These are phyloP conservation scores for Anguilla obscura DNA, from an alignment of 2,797 vertebrate genomes.

Conservation along the genomic window DNA sequence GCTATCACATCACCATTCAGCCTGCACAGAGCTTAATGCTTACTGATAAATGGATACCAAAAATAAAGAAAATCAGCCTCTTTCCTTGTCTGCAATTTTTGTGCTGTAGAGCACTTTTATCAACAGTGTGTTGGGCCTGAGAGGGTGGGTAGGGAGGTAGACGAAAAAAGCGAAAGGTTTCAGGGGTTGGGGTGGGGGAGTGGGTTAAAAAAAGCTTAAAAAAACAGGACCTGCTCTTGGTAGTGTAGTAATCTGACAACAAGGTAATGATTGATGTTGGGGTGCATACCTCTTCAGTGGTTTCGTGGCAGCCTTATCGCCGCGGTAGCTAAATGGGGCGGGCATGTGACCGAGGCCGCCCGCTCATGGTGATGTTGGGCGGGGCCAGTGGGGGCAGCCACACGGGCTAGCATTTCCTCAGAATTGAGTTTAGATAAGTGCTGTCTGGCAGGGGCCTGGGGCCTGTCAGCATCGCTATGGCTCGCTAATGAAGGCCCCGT, in stretches of 20 bases:
- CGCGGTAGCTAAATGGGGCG: conserved; percentile 23
- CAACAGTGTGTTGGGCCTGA: background rate
- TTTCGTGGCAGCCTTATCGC: conserved; percentile 33
- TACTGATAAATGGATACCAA: background rate
- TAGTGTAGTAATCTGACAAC: background rate
- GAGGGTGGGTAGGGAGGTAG: background rate
- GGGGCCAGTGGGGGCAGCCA: conserved; percentile 11
- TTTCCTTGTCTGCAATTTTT: background rate
- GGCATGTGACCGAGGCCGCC: background rate
- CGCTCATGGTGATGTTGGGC: background rate
- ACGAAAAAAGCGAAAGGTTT: background rate
- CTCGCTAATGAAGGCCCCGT: conserved; percentile 47
- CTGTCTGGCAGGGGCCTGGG: conserved; percentile 42
- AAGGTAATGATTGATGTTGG: background rate
- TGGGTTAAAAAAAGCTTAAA: background rate
- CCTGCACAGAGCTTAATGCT: background rate
- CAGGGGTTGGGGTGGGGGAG: too few species aligned
- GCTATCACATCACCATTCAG: background rate
- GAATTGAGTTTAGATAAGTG: conserved; percentile 46
- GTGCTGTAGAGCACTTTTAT: background rate
- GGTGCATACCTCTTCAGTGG: background rate
- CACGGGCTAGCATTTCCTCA: conserved; percentile 35
- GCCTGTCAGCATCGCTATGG: conserved; percentile 44
- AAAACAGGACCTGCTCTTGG: background rate
- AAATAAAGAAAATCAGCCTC: background rate